A percentile compares a stretch with the other conserved stretches of the same genome.
Conservation (phyloP, 2,113 vertebrate species). For the Poeciliopsis retropinna region DNA sequence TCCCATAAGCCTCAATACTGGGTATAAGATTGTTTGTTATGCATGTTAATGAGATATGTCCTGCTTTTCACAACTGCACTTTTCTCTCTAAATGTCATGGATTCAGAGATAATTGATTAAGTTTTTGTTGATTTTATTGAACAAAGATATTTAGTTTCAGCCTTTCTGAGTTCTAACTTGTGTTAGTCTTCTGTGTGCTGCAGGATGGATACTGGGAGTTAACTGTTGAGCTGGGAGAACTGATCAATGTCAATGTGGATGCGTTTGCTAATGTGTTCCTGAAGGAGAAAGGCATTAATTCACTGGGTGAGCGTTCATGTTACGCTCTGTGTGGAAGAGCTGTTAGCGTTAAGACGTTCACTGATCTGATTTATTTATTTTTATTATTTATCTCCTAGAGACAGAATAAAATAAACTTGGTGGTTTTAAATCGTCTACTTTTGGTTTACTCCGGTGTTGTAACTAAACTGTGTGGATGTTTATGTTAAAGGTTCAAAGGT, state of each 20-base stretch:
- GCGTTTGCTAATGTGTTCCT: slow-evolving; percentile 81
- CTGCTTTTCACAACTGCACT: too few relatives aligned
- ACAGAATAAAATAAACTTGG: neutral
- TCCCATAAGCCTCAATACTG: too few relatives aligned
- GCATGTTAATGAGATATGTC: too few relatives aligned
- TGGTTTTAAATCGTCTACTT: neutral
- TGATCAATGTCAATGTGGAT: slow-evolving; percentile 75
- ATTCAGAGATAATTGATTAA: too few relatives aligned
- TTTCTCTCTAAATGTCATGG: too few relatives aligned
- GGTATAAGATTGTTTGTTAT: too few relatives aligned
- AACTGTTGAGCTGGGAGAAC: slow-evolving; percentile 73
- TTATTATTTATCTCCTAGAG: neutral
- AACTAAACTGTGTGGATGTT: neutral
- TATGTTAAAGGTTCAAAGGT: slow-evolving; percentile 72
- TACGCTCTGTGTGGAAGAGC: too few relatives aligned
- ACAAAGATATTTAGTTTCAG: too few relatives aligned
- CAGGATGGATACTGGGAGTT: slow-evolving; percentile 89
- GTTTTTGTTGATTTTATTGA: too few relatives aligned
- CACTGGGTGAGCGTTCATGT: slow-evolving; percentile 75
- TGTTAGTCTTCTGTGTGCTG: slow-evolving; percentile 22
- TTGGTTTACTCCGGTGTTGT: neutral
- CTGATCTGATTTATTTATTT: too few relatives aligned
- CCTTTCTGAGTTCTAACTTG: neutral
- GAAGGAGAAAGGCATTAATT: slow-evolving; percentile 83
- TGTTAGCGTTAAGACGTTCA: too few relatives aligned